Base-by-base conservation (phyloP, 2,888 invertebrate genomes). In the Clepsis dumicolana region DNA sequence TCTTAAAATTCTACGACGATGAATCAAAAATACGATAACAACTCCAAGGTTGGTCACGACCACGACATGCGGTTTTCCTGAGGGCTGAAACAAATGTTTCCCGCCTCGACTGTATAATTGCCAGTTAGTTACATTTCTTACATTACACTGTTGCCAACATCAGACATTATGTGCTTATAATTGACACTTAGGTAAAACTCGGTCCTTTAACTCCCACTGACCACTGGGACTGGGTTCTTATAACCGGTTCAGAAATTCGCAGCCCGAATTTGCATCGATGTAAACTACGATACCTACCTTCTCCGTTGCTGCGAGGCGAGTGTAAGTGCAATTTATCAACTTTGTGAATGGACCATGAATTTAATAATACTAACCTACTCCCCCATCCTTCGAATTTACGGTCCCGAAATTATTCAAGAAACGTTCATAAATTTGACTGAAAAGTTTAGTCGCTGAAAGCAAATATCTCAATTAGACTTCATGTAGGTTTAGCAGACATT, bases 81-180 rank as follows among this genome's bases (percentile, higher is more conserved):
- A 73, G 74, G 76, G 73, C 71, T 72, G 66, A 72, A 71, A 48
- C 21, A 48, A 69, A 70, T 61, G 72, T 79, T 80, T 78, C 75
- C 72, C 75, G 72, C 73, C 60, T 75, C 70, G 70, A 67, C 56
- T 65, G 75, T 79, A 73, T 85, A 84, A 85, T 86, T 88, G 85
- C 80, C 86, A 87, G 88, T 86, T 86, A 85, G 83, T 29, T 48
- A 32, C 18, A 12, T 80, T 81, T n/a, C n/a, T 72, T 77, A 79
- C 73, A 78, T 73, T 76, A n/a, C n/a, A n/a, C n/a, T 77, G 73
- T 76, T 75, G 80, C 80, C 88, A 89, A 86, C 79, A 79, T 79
- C 77, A 79, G 77, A 80, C 80, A 79, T 82, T 85, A 85, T 85
- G 83, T 80, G 75, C 76, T 79, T 81, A 79, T 78, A 71, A 76